Conservation (phyloP, 2,113 vertebrate genomes). For the Platichthys flesus region DNA sequence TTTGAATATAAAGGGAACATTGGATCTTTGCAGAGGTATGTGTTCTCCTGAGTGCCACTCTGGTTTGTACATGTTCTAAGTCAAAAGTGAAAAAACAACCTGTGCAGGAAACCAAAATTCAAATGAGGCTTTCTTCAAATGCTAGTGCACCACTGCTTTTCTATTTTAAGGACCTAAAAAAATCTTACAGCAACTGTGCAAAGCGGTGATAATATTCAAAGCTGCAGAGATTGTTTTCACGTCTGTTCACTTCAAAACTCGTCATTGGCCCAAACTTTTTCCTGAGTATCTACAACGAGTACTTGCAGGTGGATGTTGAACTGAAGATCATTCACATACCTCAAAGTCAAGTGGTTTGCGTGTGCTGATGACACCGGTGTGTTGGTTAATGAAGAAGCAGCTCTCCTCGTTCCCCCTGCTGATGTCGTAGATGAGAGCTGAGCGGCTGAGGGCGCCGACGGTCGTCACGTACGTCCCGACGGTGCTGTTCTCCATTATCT, state of each 20-base stretch:
- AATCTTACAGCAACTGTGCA: background rate
- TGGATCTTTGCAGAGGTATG: too few relatives aligned
- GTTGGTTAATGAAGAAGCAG: slow-evolving; percentile 90
- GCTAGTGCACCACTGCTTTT: background rate
- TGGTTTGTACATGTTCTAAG: too few relatives aligned
- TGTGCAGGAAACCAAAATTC: background rate
- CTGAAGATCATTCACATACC: slow-evolving; percentile 43
- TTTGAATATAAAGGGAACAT: background rate
- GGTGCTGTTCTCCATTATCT: slow-evolving; percentile 90
- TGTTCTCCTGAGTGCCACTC: too few relatives aligned
- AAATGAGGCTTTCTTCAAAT: background rate
- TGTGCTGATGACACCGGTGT: slow-evolving; percentile 92
- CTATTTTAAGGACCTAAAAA: background rate
- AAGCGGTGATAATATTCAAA: background rate
- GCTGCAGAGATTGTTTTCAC: background rate
- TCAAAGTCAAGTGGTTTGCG: slow-evolving; percentile 90
- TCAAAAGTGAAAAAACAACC: background rate
- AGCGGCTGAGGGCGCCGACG: slow-evolving; percentile 90
- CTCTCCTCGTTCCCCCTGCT: slow-evolving; percentile 86
- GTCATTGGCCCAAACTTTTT: background rate
- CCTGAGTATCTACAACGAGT: background rate
- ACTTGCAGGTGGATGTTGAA: background rate
- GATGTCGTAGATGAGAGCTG: slow-evolving; percentile 90
- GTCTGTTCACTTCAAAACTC: too few relatives aligned
- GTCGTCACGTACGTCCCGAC: slow-evolving; percentile 88